Base-by-base conservation (phyloP, 2,888 invertebrate genomes). In the Gastrophysa polygoni region DNA sequence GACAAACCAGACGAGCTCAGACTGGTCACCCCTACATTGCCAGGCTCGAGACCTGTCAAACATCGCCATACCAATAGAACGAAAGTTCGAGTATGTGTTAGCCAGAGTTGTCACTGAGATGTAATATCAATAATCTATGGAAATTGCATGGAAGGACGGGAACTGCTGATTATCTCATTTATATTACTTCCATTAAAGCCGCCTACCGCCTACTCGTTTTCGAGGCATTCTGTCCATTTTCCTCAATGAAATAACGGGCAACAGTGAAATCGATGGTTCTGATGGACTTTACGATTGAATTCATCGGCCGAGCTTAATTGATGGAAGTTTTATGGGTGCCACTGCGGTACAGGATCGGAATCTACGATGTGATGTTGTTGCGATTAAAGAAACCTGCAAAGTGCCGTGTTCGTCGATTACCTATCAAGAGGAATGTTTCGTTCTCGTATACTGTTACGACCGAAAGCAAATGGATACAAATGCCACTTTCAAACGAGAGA, bases 111-210 rank as follows among this genome's bases (percentile, higher is more conserved):
- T n/a, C n/a, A n/a, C n/a, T n/a, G n/a, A n/a, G n/a, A n/a, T n/a
- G n/a, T n/a, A n/a, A n/a, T n/a, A n/a, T n/a, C n/a, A n/a, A n/a
- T n/a, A n/a, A n/a, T n/a, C n/a, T n/a, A n/a, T n/a, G n/a, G n/a
- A n/a, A n/a, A n/a, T n/a, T n/a, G n/a, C n/a, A n/a, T n/a, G n/a
- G n/a, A n/a, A n/a, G n/a, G n/a, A n/a, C n/a, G n/a, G n/a, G n/a
- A n/a, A n/a, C n/a, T 48, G 62, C 64, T 65, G 69, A 72, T 70
- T 72, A 70, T 70, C 71, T 71, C 68, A 66, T 71, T 68, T 68
- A 68, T 68, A 66, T 66, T 66, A 66, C 64, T 64, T 56, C 66
- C 68, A 67, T 70, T 68, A 68, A 68, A 67, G 63, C 71, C 67
- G 61, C 71, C 69, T 68, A 68, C 70, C 62, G 62, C 57, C 57